Base-by-base conservation (phyloP, 1,140 invertebrate species). In the Caenorhabditis brenneri region DNA sequence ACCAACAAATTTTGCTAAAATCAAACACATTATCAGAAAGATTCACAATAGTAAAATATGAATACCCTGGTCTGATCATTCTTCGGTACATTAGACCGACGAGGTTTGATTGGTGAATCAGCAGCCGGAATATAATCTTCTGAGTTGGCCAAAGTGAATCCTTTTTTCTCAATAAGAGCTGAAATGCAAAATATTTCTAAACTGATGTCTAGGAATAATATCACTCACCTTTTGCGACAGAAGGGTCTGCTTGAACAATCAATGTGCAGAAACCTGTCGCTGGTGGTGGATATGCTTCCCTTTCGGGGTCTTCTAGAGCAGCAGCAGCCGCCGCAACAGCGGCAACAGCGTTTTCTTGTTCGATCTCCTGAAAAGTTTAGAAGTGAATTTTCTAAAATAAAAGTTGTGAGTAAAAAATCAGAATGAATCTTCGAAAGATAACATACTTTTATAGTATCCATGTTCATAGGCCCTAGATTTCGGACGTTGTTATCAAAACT, bases 301-400 rank as follows among this genome's bases (percentile, higher is more conserved):
- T 19, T 22, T 10, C n/a, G n/a, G n/a, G n/a, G n/a, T n/a, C n/a
- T n/a, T n/a, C n/a, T n/a, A n/a, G n/a, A n/a, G n/a, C n/a, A n/a
- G n/a, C n/a, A n/a, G n/a, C n/a, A n/a, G n/a, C n/a, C n/a, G n/a
- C n/a, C n/a, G n/a, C n/a, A n/a, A n/a, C n/a, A n/a, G n/a, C n/a
- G n/a, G 15, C 19, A 65, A 16, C 24, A 10, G 65, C 65, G 24
- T 74, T 74, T n/a, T 74, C 65, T 10, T 4, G 7, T 12, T 31
- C 65, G 7, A 74, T 74, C n/a, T 74, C 65, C 65, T 74, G n/a
- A 42, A 74, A 51, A 51, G 19, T 51, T 51, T 36, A 33, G 36
- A 10, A 12, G 10, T 7, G 27, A 36, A 2, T 36, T 74, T 42
- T 22, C 10, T 74, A 10, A 46, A 4, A 1, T 7, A 36, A 5